Conservation (phyloP, 2,797 vertebrate genomes). For the Acrossocheilus fasciatus region DNA sequence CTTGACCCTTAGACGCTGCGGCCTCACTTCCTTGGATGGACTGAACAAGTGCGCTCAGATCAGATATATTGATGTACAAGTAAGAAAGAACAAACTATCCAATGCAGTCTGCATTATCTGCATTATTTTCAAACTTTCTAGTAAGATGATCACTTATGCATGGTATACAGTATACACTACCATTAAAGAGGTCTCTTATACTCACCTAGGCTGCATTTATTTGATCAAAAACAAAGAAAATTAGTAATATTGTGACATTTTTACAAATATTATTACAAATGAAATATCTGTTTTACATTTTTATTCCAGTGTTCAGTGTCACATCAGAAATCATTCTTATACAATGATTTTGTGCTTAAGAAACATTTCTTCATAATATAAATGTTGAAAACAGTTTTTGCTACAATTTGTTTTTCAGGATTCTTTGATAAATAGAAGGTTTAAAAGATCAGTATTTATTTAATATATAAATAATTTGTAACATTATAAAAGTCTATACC, state of each 20-base stretch:
- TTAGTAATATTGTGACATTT: background rate
- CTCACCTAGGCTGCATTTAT: background rate
- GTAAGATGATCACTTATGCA: background rate
- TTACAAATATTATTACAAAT: background rate
- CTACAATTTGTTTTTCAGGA: background rate
- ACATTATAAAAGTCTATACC: background rate
- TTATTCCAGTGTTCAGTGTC: background rate
- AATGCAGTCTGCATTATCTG: background rate
- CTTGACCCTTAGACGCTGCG: constrained; percentile 85
- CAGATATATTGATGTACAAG: constrained; percentile 86
- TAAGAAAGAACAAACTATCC: constrained; percentile 61
- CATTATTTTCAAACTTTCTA: background rate
- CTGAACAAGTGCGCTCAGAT: constrained; percentile 80
- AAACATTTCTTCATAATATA: background rate
- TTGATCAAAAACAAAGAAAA: background rate
- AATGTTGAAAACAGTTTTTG: background rate
- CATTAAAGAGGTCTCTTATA: background rate
- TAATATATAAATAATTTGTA: background rate
- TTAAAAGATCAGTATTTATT: background rate
- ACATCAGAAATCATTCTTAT: background rate
- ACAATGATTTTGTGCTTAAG: background rate
- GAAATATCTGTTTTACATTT: background rate
- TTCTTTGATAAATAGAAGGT: background rate
- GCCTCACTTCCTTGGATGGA: constrained; percentile 83
- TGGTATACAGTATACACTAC: background rate